Base-by-base conservation (phyloP, 2,113 vertebrate species). In the Phrynosoma blainvillii region DNA sequence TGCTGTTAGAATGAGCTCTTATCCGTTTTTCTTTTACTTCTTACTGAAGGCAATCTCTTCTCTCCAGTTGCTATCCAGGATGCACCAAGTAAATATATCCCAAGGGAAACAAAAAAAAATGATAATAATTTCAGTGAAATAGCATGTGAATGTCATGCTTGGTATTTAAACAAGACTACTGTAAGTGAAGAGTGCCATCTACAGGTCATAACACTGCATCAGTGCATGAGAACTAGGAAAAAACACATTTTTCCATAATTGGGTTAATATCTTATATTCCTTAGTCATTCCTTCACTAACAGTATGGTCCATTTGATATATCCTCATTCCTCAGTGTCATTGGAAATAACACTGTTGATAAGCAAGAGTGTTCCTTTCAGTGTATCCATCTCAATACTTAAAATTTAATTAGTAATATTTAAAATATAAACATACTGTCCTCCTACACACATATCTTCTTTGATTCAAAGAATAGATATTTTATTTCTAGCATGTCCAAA, bases 171-270 rank as follows among this genome's bases (percentile, higher is more conserved):
- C 27, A 47, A 76, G 40, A 74, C 10, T 96, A 73, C 71, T 87
- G 87, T 93, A 91, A 93, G 95, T 89, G 36, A 94, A 94, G 91
- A 96, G 95, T 96, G 96, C 96, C 97, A 97, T 94, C 97, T 97
- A 88, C 89, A 87, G 97, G 91, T 83, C 12, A 0, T 0, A 18
- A 20, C 47, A 21, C 73, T 54, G 23, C 0, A 84, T 73, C 59
- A 65, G 47, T 6, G 18, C 16, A 0, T 52, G 27, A 30, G 4
- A 56, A 2, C 40, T 0, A 20, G 65, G 2, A 42, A 85, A 2
- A 1, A 4, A 0, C 0, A 0, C 0, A 23, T 2, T 47, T 6
- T 36, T 25, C 36, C 73, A 12, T 79, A 66, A 20, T 9, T 27
- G 68, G 10, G 68, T 1, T 0, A 5, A 62, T 62, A 62, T 62